Evolutionary conservation across 2,113 vertebrate genomes (phyloP).

Genomic region (Tichodroma muraria): DNA sequence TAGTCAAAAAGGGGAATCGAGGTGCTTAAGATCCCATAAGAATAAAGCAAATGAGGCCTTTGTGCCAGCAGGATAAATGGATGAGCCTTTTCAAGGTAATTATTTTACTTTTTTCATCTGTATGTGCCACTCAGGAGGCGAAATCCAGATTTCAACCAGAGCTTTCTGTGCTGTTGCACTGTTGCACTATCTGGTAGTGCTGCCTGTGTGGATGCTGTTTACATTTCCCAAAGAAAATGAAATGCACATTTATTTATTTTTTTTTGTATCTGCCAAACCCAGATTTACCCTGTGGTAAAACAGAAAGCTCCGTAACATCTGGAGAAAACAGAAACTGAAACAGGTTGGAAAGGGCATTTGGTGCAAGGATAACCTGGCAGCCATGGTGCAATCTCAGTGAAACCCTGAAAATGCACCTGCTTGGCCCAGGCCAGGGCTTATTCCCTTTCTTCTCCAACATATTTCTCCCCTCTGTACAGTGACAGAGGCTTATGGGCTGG

Average conservation of each 20-base stretch:
- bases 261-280: background rate
- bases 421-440: background rate
- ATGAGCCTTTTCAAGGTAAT: constrained; percentile 8
- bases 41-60: constrained; percentile 10
- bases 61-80: background rate
- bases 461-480: background rate
- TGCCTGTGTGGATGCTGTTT: constrained; percentile 16
- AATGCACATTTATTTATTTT: background rate
- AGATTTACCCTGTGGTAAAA: background rate
- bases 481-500: background rate
- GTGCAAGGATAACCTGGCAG: background rate
- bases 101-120: constrained; percentile 27
- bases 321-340: constrained; percentile 34
- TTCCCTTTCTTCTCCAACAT: background rate
- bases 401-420: background rate
- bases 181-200: background rate
- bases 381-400: background rate
- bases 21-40: background rate
- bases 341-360: background rate
- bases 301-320: background rate
- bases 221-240: constrained; percentile 43
- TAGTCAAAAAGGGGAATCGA: background rate
- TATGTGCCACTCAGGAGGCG: background rate
- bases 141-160: background rate
- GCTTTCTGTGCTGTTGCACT: background rate